phyloP scores from a whole-genome alignment of 1,140 invertebrate species.

The Drosophila pallidifrons region DNA sequence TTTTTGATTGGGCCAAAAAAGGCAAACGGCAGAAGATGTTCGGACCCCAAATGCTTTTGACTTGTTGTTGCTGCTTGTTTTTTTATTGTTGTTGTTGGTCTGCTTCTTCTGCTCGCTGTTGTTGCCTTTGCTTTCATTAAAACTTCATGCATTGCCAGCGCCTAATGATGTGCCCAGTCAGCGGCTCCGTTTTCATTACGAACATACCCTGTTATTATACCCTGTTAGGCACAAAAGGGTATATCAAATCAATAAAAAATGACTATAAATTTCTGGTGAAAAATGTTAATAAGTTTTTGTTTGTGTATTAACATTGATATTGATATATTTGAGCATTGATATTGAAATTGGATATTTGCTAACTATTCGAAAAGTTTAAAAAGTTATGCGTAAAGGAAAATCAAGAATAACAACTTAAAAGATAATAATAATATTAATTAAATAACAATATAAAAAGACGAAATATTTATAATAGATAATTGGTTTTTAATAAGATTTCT shows the following conservation, averaged over 20 bases:
- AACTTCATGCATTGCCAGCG: slow-evolving; percentile 70
- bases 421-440: no score
- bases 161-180: slow-evolving; percentile 62
- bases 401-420: no score
- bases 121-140: slow-evolving; percentile 63
- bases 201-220: slow-evolving; percentile 17
- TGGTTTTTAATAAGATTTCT: no score
- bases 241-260: background rate
- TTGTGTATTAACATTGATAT: no score
- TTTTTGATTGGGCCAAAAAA: slow-evolving; percentile 82
- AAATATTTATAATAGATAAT: background rate
- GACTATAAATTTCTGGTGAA: background rate
- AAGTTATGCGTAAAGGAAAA: no score
- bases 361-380: no score
- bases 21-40: slow-evolving; percentile 70
- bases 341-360: no score
- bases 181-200: slow-evolving; percentile 33
- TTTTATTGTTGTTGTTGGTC: background rate
- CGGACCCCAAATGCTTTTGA: slow-evolving; percentile 46
- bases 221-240: background rate
- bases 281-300: no score
- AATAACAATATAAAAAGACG: background rate
- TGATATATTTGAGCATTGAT: no score
- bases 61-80: slow-evolving; percentile 29
- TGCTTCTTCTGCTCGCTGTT: background rate